Percentiles rank a stretch among this genome's conserved stretches.
Conservation (phyloP, 2,888 invertebrate species). For the Portevinia maculata region DNA sequence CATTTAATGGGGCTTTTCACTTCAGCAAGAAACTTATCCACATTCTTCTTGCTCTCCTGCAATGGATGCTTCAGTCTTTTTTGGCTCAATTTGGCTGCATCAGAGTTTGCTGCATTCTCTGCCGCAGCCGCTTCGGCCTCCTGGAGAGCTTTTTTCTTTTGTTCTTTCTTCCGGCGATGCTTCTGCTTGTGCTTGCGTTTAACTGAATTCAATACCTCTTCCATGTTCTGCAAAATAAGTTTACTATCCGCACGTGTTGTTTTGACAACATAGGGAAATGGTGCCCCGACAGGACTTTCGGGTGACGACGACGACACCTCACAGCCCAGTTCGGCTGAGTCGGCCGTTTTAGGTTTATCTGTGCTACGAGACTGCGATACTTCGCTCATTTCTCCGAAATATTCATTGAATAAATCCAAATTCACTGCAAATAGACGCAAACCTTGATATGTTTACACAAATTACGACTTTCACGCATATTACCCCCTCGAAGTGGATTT, state of each 20-base stretch:
- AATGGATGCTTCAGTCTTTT: conserved; percentile 75
- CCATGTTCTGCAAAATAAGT: conserved; percentile 81
- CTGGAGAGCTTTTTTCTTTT: conserved; percentile 79
- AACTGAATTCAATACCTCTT: conserved; percentile 81
- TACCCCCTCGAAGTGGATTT: conserved; percentile 50
- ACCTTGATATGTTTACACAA: conserved; percentile 40
- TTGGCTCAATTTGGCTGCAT: conserved; percentile 52
- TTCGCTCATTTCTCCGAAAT: conserved; percentile 67
- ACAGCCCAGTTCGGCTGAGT: conserved; percentile 25
- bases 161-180: conserved; percentile 80
- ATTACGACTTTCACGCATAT: conserved; percentile 31
- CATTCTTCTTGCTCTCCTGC: conserved; percentile 77
- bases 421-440: conserved; percentile 58
- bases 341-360: conserved; percentile 55
- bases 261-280: conserved; percentile 77
- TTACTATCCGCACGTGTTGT: conserved; percentile 80
- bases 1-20: conserved; percentile 76
- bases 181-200: conserved; percentile 81
- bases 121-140: conserved; percentile 76
- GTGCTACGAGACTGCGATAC: conserved; percentile 47
- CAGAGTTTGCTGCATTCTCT: conserved; percentile 59
- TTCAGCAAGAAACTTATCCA: conserved; percentile 63
- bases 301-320: conserved; percentile 9
- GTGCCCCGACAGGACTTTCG: conserved; percentile 27
- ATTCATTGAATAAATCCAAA: conserved; percentile 63